phyloP scores from a whole-genome alignment of 2,797 vertebrate species.

The Ambastaia sidthimunki region DNA sequence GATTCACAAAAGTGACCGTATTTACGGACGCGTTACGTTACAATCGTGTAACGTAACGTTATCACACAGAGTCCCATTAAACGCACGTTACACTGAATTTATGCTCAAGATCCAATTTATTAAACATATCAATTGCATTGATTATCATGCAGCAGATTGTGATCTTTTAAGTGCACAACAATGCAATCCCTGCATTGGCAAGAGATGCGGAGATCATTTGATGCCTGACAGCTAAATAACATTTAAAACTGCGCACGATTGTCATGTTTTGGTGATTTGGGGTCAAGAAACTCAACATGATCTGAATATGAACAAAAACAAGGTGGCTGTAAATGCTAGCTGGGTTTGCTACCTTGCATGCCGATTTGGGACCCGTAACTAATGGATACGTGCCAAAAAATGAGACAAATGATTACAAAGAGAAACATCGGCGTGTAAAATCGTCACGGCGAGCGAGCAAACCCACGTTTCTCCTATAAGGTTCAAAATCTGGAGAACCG shows the following conservation, averaged over 20 bases:
- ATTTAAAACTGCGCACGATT: background rate
- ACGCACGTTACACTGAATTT: background rate
- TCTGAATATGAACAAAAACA: conserved; percentile 69
- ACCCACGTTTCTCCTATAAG: background rate
- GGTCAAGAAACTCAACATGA: conserved; percentile 57
- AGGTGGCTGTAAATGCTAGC: conserved; percentile 42
- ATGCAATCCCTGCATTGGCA: background rate
- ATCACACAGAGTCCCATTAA: background rate
- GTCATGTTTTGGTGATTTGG: conserved; percentile 4
- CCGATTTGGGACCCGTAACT: conserved; percentile 60
- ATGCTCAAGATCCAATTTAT: background rate
- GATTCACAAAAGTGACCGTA: too few relatives aligned
- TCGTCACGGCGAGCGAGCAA: background rate
- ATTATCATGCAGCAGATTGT: conserved; percentile 60
- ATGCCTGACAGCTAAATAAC: background rate
- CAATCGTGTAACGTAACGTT: too few relatives aligned
- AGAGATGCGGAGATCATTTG: background rate
- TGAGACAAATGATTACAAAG: conserved; percentile 74
- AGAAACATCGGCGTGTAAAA: conserved; percentile 52
- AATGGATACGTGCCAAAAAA: conserved; percentile 76
- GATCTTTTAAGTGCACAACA: conserved; percentile 51
- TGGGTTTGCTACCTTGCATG: conserved; percentile 54
- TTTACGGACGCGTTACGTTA: too few relatives aligned
- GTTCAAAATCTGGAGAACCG: background rate
- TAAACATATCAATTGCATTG: conserved; percentile 65